Percentiles rank a stretch among this genome's conserved stretches.
phyloP scores from a whole-genome alignment of 2,888 invertebrate genomes.

The Baccha elongata region DNA sequence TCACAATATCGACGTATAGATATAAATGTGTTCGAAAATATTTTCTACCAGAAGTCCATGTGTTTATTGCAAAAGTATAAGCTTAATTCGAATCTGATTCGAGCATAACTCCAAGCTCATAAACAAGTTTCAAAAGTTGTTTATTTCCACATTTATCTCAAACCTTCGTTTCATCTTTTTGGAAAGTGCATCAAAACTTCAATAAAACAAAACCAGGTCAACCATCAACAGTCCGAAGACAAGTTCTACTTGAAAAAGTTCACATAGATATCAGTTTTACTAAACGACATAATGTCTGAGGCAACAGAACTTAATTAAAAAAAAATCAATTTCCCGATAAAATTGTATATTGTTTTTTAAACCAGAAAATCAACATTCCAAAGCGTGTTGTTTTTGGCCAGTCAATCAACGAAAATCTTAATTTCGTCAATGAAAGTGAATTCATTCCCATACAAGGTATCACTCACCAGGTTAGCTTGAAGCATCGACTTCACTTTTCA shows the following conservation, averaged over 20 bases:
- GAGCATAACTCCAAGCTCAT: too few species aligned
- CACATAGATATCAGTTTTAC: slow-evolving; percentile 19
- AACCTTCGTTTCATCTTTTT: background rate
- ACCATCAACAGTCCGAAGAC: slow-evolving; percentile 5
- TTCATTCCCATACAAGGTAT: slow-evolving; percentile 53
- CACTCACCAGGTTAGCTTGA: background rate
- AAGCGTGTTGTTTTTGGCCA: slow-evolving; percentile 45
- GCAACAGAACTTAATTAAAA: background rate
- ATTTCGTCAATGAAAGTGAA: slow-evolving; percentile 70
- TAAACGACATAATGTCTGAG: slow-evolving; percentile 15
- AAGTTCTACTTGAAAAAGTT: background rate
- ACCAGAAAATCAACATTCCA: slow-evolving; percentile 51
- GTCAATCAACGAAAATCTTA: slow-evolving; percentile 62
- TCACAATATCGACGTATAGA: too few species aligned
- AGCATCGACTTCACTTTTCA: slow-evolving; percentile 57
- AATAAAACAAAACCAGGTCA: slow-evolving; percentile 17
- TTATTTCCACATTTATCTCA: too few species aligned
- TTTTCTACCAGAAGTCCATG: too few species aligned
- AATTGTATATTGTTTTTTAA: background rate
- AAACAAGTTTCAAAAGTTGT: too few species aligned
- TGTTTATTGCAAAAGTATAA: too few species aligned
- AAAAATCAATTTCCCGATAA: slow-evolving; percentile 21
- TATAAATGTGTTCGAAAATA: too few species aligned
- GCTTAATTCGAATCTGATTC: too few species aligned
- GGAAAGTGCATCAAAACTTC: slow-evolving; percentile 23